Percentiles rank a stretch among this genome's conserved stretches.
phyloP scores from a whole-genome alignment of 2,888 invertebrate species.

The Apamea sordens region DNA sequence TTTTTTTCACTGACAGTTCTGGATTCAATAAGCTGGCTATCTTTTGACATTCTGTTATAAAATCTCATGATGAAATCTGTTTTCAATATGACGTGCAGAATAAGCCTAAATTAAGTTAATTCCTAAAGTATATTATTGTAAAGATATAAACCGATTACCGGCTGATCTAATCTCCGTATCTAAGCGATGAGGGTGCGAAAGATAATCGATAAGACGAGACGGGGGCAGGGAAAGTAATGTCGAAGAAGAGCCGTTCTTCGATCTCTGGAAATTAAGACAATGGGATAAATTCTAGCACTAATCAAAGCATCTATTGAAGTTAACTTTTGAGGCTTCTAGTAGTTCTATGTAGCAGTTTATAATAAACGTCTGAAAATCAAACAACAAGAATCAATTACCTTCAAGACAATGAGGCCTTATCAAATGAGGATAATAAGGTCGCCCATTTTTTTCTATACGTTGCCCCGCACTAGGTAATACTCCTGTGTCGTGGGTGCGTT shows the following conservation, averaged over 20 bases:
- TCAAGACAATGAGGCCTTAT: background rate
- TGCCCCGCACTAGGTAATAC: no score
- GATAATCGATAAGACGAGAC: slow-evolving; percentile 49
- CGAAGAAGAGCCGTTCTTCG: background rate
- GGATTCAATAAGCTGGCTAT: no score
- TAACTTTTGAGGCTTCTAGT: background rate
- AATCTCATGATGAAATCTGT: background rate
- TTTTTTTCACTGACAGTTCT: no score
- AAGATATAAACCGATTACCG: slow-evolving; percentile 44
- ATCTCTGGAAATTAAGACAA: background rate
- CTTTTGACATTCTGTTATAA: background rate
- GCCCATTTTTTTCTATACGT: no score
- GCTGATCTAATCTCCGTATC: slow-evolving; percentile 51
- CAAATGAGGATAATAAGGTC: background rate
- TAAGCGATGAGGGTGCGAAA: slow-evolving; percentile 30
- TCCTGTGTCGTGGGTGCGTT: no score
- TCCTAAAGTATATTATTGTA: slow-evolving; percentile 32
- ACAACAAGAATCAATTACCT: background rate
- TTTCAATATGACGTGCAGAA: background rate
- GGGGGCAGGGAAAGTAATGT: slow-evolving; percentile 11
- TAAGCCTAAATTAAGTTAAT: slow-evolving; percentile 10
- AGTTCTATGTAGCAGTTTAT: background rate
- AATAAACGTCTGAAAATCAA: background rate
- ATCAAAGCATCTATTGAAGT: background rate
- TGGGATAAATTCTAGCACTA: background rate